These are phyloP conservation scores for Tachypleus tridentatus DNA, from an alignment of 1,140 invertebrate genomes.

Conservation along the genomic window DNA sequence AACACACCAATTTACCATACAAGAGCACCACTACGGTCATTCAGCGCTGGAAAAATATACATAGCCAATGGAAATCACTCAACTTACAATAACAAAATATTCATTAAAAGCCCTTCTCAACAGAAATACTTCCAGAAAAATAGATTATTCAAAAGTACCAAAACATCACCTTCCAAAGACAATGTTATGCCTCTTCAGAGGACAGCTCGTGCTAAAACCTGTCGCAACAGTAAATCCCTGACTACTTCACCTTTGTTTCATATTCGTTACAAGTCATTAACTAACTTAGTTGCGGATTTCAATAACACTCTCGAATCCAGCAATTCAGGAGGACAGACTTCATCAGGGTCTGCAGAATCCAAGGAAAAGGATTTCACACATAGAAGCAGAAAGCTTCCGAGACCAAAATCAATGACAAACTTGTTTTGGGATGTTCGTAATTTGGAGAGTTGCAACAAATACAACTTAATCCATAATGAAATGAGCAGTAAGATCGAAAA, in stretches of 20 bases:
- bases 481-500: conserved; percentile 7
- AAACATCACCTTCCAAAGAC: conserved; percentile 39
- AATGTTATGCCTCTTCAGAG: conserved; percentile 31
- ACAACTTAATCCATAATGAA: not conserved
- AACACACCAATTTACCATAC: conserved; percentile 1
- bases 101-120: conserved; percentile 17
- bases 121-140: conserved; percentile 8
- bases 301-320: conserved; percentile 68
- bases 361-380: conserved; percentile 36
- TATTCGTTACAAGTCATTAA: conserved; percentile 67
- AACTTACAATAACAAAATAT: conserved; percentile 8
- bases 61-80: conserved; percentile 6
- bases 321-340: conserved; percentile 63
- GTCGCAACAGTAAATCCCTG: conserved; percentile 15
- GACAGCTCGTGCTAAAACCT: not conserved
- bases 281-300: conserved; percentile 56
- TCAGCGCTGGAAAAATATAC: conserved; percentile 11
- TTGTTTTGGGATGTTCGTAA: conserved; percentile 56
- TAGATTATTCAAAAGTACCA: conserved; percentile 12
- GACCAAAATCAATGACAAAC: conserved; percentile 68
- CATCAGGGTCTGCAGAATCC: conserved; percentile 59
- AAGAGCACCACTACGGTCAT: conserved; percentile 5
- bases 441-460: conserved; percentile 6
- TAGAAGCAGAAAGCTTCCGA: conserved; percentile 55
- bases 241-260: conserved; percentile 60